phyloP scores from a whole-genome alignment of 2,888 invertebrate species.

The Agriopis aurantiaria region DNA sequence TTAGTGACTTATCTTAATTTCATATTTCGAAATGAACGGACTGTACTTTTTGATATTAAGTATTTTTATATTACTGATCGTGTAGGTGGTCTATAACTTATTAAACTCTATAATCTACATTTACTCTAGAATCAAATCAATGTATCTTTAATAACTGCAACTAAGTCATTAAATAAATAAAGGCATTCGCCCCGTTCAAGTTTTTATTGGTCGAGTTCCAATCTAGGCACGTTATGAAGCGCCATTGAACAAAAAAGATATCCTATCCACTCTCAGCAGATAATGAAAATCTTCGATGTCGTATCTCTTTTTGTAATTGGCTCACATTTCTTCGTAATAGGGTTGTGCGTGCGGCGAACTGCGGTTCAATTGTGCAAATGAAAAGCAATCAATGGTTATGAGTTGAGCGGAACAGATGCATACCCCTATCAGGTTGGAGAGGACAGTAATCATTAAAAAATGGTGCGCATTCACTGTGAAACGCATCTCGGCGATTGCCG shows the following conservation, averaged over 20 bases:
- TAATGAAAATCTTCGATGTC: constrained; percentile 75
- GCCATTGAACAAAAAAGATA: constrained; percentile 55
- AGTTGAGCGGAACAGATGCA: constrained; percentile 52
- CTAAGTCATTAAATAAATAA: background rate
- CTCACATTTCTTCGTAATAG: constrained; percentile 73
- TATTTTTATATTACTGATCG: background rate
- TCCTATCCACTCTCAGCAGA: constrained; percentile 54
- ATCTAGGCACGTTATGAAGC: constrained; percentile 55
- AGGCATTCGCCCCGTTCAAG: constrained; percentile 17
- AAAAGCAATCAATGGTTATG: constrained; percentile 80
- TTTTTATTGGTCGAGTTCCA: constrained; percentile 28
- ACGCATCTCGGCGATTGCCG: constrained; percentile 80
- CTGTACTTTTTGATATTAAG: background rate
- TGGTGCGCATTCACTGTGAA: constrained; percentile 75
- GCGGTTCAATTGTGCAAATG: constrained; percentile 66
- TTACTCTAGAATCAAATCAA: background rate
- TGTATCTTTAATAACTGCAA: background rate
- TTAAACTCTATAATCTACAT: too few relatives aligned
- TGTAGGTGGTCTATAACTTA: background rate
- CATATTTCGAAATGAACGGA: background rate
- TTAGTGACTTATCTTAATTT: too few relatives aligned
- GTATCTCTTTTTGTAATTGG: constrained; percentile 78
- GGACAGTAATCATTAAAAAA: constrained; percentile 76
- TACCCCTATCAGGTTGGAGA: constrained; percentile 39
- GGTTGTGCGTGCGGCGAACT: constrained; percentile 68